Base-by-base conservation (phyloP, 2,888 invertebrate genomes). In the Pyralis farinalis region DNA sequence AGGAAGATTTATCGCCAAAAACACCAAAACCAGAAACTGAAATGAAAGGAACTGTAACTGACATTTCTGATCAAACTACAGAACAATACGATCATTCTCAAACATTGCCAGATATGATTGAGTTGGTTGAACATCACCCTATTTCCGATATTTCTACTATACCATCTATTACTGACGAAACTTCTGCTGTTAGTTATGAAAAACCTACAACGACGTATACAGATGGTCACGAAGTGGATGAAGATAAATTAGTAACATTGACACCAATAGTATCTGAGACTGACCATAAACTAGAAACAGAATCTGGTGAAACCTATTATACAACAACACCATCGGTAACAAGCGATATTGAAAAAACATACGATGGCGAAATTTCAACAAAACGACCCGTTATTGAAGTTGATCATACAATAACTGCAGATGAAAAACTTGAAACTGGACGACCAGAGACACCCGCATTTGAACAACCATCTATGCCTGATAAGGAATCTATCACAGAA, bases 391-490 rank as follows among this genome's bases (percentile, higher is more conserved):
- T 42, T 10, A 7, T 11, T 8, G 34, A 28, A 27, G 38, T 31
- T 30, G 12, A n/a, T 4, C 16, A 16, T 16, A 4, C 16, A 16
- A 4, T 16, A 4, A 16, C 16, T 16, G 16, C 16, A 16, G 16
- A 16, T 16, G 16, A 16, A 27, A 5, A 11, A 6, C 1, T 12
- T 11, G 10, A 27, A 3, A 29, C 36, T 1, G 20, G 29, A 9
- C 7, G 8, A 9, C 36, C 46, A 3, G 44, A 40, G 37, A 42
- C 16, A 21, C 28, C 21, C 8, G 39, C 25, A 27, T 46, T 44
- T 31, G 43, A 42, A 38, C 12, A 21, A 12, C 25, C 49, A 34
- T 51, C 49, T 46, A 37, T 33, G 36, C 30, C 41, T 31, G 45
- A 43, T 27, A 45, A 49, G 37, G 28, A 36, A 35, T 3, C 16